Conservation (phyloP, 2,797 vertebrate genomes). For the Rhabdomys pumilio region DNA sequence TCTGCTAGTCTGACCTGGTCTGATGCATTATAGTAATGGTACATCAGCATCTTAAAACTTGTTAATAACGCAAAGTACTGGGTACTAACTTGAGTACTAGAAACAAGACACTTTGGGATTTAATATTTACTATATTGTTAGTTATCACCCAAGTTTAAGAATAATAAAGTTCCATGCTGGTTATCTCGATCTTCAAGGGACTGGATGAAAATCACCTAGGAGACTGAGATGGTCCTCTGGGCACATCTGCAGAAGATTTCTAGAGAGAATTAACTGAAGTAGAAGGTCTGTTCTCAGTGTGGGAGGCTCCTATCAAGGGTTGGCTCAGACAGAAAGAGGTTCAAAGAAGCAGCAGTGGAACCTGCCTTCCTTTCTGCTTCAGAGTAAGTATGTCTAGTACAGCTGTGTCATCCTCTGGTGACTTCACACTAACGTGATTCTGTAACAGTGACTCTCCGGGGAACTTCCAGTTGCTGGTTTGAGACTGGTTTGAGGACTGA, state of each 20-base stretch:
- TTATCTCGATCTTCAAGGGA: neutral
- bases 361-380: neutral
- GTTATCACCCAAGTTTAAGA: neutral
- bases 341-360: neutral
- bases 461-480: neutral
- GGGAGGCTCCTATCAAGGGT: neutral
- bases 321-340: neutral
- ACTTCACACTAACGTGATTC: neutral
- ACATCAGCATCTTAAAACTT: neutral
- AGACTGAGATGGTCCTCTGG: neutral
- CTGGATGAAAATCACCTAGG: neutral
- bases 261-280: neutral
- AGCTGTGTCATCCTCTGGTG: neutral
- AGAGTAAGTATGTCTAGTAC: neutral
- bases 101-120: neutral
- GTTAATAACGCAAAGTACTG: constrained; percentile 21
- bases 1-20: neutral
- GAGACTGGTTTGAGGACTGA: neutral
- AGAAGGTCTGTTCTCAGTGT: neutral
- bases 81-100: neutral
- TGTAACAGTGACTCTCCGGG: neutral
- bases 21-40: neutral
- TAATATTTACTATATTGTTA: neutral
- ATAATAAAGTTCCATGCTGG: neutral
- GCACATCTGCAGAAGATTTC: neutral